Conservation (phyloP, 2,888 invertebrate species). For the Germaria angustata region DNA sequence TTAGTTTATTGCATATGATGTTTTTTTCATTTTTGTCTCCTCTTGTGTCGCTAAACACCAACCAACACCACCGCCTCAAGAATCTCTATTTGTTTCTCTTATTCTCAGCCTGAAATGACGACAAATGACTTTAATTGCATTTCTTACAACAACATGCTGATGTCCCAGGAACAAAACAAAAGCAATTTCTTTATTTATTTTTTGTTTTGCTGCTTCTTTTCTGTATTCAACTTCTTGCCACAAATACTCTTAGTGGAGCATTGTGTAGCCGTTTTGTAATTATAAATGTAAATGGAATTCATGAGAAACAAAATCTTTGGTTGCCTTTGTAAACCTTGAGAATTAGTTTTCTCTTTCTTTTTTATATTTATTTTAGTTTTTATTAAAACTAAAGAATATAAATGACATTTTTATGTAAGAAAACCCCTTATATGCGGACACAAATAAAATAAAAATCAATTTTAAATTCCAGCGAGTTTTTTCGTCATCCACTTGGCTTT, state of each 20-base stretch:
- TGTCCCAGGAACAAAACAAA: constrained; percentile 31
- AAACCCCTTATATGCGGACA: constrained; percentile 36
- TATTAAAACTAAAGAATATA: constrained; percentile 39
- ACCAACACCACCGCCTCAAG: constrained; percentile 56
- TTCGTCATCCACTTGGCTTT: constrained; percentile 5
- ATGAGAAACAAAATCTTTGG: constrained; percentile 59
- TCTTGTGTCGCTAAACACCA: constrained; percentile 53
- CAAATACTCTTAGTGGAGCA: constrained; percentile 25
- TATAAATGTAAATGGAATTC: constrained; percentile 67
- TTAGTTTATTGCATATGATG: constrained; percentile 4
- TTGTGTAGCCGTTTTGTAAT: constrained; percentile 54
- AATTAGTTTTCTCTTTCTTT: constrained; percentile 30
- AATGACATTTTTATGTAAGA: constrained; percentile 34
- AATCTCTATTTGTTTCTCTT: constrained; percentile 36
- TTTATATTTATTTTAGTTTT: constrained; percentile 2
- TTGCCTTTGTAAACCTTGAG: constrained; percentile 47
- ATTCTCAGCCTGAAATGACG: constrained; percentile 63
- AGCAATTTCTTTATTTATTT: constrained; percentile 43
- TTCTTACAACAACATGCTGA: constrained; percentile 54
- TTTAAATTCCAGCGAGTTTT: constrained; percentile 51
- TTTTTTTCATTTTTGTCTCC: constrained; percentile 10
- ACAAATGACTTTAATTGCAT: constrained; percentile 67
- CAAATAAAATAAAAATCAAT: constrained; percentile 50
- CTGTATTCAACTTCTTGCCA: constrained; percentile 18
- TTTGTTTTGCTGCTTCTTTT: neutral